Evolutionary conservation across 2,113 vertebrate species (phyloP).

Genomic region (Hypanus sabinus): DNA sequence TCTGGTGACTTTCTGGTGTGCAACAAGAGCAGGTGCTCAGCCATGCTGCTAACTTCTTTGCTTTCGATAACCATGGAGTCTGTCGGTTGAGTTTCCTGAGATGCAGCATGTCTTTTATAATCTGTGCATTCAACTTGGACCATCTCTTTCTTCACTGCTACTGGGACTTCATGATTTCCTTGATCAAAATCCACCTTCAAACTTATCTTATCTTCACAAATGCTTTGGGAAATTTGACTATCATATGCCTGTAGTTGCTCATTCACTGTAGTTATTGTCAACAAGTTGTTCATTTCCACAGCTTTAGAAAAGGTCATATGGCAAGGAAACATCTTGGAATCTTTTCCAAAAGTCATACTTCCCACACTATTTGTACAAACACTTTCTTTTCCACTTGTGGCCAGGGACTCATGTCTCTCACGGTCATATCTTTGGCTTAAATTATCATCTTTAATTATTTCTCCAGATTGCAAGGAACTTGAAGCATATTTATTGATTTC

Average conservation of each 20-base stretch:
- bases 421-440: not conserved
- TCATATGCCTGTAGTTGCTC: not conserved
- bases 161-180: not conserved
- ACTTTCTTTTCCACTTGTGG: not conserved
- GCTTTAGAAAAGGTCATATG: not conserved
- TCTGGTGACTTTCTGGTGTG: not conserved
- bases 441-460: not conserved
- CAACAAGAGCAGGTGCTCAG: not conserved
- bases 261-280: not conserved
- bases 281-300: not conserved
- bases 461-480: not conserved
- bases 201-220: not conserved
- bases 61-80: not conserved
- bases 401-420: not conserved
- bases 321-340: not conserved
- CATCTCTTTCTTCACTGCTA: not conserved
- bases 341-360: not conserved
- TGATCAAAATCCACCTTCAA: not conserved
- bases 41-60: not conserved
- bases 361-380: not conserved
- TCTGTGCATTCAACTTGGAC: not conserved
- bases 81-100: not conserved
- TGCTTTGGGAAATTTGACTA: not conserved
- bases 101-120: not conserved
- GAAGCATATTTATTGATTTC: not conserved